phyloP scores from a whole-genome alignment of 2,113 vertebrate genomes.

The Eublepharis macularius region DNA sequence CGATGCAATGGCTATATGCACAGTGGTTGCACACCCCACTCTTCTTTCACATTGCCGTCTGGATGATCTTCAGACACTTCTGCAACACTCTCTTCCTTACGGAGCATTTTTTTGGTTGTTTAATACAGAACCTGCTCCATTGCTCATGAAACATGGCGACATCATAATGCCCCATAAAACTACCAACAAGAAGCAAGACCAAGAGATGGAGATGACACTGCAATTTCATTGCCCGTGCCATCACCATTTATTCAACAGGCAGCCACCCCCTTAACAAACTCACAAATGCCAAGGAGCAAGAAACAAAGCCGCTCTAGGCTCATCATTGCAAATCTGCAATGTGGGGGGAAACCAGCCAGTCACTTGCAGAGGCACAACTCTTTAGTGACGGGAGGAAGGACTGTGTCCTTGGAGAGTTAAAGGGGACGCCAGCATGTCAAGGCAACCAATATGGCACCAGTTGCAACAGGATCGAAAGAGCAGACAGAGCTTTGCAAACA shows the following conservation, averaged over 20 bases:
- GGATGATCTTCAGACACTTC: background rate
- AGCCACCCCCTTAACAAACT: background rate
- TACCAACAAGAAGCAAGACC: background rate
- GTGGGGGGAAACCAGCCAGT: background rate
- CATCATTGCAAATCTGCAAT: background rate
- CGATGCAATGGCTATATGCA: background rate
- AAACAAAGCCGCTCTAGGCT: background rate
- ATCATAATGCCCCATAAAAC: background rate
- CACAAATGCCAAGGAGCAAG: background rate
- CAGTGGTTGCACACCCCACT: too few species aligned
- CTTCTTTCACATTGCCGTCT: background rate
- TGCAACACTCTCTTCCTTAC: background rate
- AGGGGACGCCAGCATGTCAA: conserved; percentile 1
- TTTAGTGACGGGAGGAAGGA: conserved; percentile 12
- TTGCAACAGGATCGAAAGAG: background rate
- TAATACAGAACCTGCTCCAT: background rate
- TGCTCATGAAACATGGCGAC: background rate
- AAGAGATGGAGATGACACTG: background rate
- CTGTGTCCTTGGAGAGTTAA: background rate
- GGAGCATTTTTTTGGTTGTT: background rate
- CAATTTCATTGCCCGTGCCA: background rate
- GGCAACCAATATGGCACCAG: background rate
- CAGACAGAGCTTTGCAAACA: background rate
- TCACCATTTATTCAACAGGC: background rate
- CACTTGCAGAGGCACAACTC: background rate